These are phyloP conservation scores for Meloidogyne floridensis DNA, from an alignment of 1,140 invertebrate species.

Conservation along the genomic window DNA sequence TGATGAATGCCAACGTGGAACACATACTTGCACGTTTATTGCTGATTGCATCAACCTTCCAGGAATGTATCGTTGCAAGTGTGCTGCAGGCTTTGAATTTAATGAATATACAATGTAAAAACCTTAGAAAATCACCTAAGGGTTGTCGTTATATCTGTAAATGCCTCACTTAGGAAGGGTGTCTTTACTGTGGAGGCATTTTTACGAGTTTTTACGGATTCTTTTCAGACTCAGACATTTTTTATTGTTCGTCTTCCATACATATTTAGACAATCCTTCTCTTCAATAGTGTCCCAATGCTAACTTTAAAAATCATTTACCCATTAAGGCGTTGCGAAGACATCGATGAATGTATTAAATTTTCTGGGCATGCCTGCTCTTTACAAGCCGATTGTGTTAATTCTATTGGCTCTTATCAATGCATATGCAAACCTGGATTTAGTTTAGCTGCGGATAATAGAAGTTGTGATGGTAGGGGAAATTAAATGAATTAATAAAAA, in stretches of 20 bases:
- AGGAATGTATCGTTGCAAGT: conserved; percentile 68
- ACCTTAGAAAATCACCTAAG: too few relatives aligned
- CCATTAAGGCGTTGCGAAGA: conserved; percentile 53
- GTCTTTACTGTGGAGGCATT: too few relatives aligned
- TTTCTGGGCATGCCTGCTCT: conserved; percentile 61
- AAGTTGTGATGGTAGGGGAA: conserved; percentile 61
- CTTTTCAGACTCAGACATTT: too few relatives aligned
- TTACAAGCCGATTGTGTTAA: conserved; percentile 64
- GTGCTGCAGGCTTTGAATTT: conserved; percentile 68
- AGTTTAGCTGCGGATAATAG: conserved; percentile 55
- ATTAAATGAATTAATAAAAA: conserved; percentile 36
- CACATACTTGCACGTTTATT: conserved; percentile 68
- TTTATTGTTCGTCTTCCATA: too few relatives aligned
- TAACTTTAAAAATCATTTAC: conserved; percentile 24
- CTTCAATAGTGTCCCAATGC: too few relatives aligned
- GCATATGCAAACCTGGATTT: conserved; percentile 69
- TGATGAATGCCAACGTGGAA: conserved; percentile 66
- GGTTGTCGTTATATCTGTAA: too few relatives aligned
- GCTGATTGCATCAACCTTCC: conserved; percentile 68
- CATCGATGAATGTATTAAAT: conserved; percentile 63
- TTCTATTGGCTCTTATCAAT: conserved; percentile 63
- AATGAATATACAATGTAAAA: conserved; percentile 51
- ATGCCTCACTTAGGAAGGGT: too few relatives aligned
- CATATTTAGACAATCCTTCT: too few relatives aligned
- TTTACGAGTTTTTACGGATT: too few relatives aligned